phyloP scores from a whole-genome alignment of 2,888 invertebrate species.

The Eupithecia centaureata region DNA sequence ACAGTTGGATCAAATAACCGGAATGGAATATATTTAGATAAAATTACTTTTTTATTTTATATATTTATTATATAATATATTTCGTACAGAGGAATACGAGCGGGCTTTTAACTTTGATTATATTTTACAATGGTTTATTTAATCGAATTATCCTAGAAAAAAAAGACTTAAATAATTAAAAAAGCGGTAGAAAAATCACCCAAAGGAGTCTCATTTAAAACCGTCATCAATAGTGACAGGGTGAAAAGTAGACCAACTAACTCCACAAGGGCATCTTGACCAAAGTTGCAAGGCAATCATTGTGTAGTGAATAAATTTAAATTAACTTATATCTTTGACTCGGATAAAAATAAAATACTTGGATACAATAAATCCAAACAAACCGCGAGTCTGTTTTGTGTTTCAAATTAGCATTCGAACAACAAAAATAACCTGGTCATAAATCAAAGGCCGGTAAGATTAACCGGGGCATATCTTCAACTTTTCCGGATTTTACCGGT shows the following conservation, averaged over 20 bases:
- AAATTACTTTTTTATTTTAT: neutral
- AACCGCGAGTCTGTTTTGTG: constrained; percentile 18
- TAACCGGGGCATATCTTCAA: constrained; percentile 78
- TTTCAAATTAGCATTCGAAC: constrained; percentile 43
- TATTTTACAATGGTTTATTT: too few species aligned
- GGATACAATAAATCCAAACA: constrained; percentile 22
- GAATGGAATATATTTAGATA: neutral
- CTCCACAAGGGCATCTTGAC: constrained; percentile 40
- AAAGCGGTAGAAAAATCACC: neutral
- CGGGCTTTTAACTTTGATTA: too few species aligned
- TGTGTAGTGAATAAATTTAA: constrained; percentile 41
- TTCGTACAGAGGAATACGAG: too few species aligned
- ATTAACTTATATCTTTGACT: constrained; percentile 1
- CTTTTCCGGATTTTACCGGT: constrained; percentile 77
- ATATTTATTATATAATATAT: too few species aligned
- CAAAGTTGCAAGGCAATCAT: constrained; percentile 24
- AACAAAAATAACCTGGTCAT: constrained; percentile 55
- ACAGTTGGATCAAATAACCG: constrained; percentile 28
- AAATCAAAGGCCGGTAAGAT: constrained; percentile 75
- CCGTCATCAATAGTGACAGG: constrained; percentile 31
- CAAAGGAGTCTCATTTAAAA: constrained; percentile 19
- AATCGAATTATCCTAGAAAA: too few species aligned
- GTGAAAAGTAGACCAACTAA: constrained; percentile 42
- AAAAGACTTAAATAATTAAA: too few species aligned
- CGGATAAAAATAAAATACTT: constrained; percentile 14